Conservation (phyloP, 2,113 vertebrate genomes). For the Talpa occidentalis region DNA sequence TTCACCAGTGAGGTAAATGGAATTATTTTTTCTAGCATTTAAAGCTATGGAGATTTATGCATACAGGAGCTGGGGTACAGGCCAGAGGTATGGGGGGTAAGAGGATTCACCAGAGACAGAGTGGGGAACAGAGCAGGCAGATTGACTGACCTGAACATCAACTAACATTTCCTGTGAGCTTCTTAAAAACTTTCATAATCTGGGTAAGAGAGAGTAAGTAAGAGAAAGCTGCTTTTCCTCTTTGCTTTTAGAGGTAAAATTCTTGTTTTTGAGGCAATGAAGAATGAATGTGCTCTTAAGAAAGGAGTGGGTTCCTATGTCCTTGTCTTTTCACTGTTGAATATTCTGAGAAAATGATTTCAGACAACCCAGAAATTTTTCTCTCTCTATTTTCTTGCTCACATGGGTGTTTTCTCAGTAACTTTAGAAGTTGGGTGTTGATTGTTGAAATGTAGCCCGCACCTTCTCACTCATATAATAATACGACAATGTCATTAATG, state of each 20-base stretch:
- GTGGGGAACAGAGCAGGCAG: too few relatives aligned
- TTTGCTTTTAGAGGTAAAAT: background rate
- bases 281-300: background rate
- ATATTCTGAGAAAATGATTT: background rate
- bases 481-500: background rate
- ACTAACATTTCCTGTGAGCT: background rate
- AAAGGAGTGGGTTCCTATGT: background rate
- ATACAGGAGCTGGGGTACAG: too few relatives aligned
- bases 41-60: background rate
- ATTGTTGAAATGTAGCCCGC: background rate
- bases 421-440: background rate
- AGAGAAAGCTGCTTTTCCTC: background rate
- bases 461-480: background rate
- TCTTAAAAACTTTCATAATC: background rate
- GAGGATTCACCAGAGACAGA: too few relatives aligned
- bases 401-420: background rate
- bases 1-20: background rate
- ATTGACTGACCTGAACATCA: background rate
- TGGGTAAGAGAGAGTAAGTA: too few relatives aligned
- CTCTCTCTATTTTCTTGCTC: background rate
- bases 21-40: background rate
- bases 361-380: too few relatives aligned
- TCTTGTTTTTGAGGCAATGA: background rate
- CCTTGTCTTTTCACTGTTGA: background rate
- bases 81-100: too few relatives aligned